These are phyloP conservation scores for Brotula barbata DNA, from an alignment of 2,797 vertebrate species.

Conservation along the genomic window DNA sequence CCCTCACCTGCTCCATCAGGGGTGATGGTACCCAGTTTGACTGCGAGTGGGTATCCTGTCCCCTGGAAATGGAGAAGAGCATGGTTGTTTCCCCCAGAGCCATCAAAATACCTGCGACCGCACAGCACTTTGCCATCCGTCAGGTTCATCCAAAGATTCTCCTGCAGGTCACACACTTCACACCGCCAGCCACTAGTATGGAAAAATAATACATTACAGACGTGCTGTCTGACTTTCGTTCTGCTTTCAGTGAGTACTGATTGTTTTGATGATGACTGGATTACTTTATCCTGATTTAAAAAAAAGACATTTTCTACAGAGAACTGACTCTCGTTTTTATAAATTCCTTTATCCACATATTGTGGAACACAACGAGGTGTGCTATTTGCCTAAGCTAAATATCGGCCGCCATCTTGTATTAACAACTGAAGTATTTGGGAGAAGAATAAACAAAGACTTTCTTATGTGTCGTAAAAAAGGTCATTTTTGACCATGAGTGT, in stretches of 20 bases:
- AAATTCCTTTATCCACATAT: neutral
- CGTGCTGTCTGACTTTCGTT: neutral
- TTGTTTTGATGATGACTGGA: no score
- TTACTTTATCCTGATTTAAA: no score
- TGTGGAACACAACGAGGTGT: neutral
- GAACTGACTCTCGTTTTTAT: neutral
- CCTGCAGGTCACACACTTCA: slow-evolving; percentile 93
- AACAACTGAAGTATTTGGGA: no score
- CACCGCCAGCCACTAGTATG: slow-evolving; percentile 91
- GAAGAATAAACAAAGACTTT: no score
- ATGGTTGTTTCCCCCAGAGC: slow-evolving; percentile 96
- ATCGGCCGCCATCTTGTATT: no score
- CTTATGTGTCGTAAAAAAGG: no score
- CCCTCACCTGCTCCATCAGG: slow-evolving; percentile 91
- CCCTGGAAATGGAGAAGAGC: slow-evolving; percentile 92
- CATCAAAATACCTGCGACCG: slow-evolving; percentile 95
- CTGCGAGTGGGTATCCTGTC: slow-evolving; percentile 91
- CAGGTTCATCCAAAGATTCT: slow-evolving; percentile 98
- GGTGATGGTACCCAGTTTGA: slow-evolving; percentile 98
- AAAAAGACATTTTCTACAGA: neutral
- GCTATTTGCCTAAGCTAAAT: no score
- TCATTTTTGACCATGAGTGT: no score
- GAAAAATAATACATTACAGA: neutral
- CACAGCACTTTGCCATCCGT: slow-evolving; percentile 94
- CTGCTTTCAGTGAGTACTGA: neutral